Base-by-base conservation (phyloP, 2,888 invertebrate genomes). In the Marasmarcha lunaedactyla region DNA sequence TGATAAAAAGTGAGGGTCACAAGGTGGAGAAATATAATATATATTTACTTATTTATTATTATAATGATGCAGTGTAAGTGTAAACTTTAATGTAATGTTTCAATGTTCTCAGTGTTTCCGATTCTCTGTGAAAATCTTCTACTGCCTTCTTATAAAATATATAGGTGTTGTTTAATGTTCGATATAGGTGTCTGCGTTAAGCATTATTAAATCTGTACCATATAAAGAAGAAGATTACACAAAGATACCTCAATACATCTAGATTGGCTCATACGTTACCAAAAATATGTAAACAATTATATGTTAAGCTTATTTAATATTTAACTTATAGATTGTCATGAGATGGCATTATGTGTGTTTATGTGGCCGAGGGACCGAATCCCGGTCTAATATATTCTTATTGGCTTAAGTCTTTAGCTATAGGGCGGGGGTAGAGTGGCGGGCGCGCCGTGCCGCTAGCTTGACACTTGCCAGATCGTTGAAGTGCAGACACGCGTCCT, bases 231-330 rank as follows among this genome's bases (percentile, higher is more conserved):
- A 11, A 30, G 30, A 30, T 30, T 30, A 30, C 30, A 30, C 30
- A 30, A 4, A 30, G 30, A 30, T 30, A 30, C 30, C 30, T 30
- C 30, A 30, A 30, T 30, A 30, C 30, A 30, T 7, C 30, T 30
- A 30, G 30, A 30, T 30, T 30, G 30, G 30, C 30, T 30, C 30
- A 20, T 20, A 20, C 20, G 30, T n/a, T n/a, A 30, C 30, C 30
- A 30, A 4, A 30, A 30, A 10, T 7, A 7, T 20, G 20, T 3
- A 20, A 20, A 20, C 20, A 20, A 7, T 7, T 20, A 20, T 20
- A 20, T 5, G 20, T 20, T 20, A 20, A 20, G 20, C 30, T 30
- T 30, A 30, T 30, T 9, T 30, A 30, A 30, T 11, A 11, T 30
- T n/a, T 30, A 30, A n/a, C 4, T 30, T n/a, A 30, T 30, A 11